Percentiles rank a stretch among this genome's conserved stretches.
phyloP scores from a whole-genome alignment of 2,888 invertebrate species.

The Ommatoiulus sabulosus region DNA sequence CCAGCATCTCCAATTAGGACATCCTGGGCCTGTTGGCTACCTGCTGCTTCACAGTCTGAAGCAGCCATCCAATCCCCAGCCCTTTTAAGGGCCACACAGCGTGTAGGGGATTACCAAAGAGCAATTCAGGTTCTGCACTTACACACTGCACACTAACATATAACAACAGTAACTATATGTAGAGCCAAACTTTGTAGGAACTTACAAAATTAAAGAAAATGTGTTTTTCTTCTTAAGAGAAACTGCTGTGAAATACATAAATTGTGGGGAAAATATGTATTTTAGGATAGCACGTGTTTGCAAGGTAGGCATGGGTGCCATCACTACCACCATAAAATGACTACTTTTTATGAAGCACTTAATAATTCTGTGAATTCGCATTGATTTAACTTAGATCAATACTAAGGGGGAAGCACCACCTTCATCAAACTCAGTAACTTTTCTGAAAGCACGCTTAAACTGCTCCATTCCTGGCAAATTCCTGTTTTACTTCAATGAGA shows the following conservation, averaged over 20 bases:
- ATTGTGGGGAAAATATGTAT: slow-evolving; percentile 96
- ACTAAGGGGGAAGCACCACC: slow-evolving; percentile 92
- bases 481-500: slow-evolving; percentile 99
- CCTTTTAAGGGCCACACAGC: too few relatives aligned
- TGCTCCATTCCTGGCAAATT: slow-evolving; percentile 98
- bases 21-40: too few relatives aligned
- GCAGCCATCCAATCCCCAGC: too few relatives aligned
- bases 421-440: slow-evolving; percentile 97
- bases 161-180: too few relatives aligned
- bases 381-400: slow-evolving; percentile 73
- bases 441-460: slow-evolving; percentile 92
- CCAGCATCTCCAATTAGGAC: too few relatives aligned
- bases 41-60: too few relatives aligned
- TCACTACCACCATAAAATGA: background rate
- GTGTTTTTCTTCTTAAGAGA: slow-evolving; percentile 99
- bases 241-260: slow-evolving; percentile 91
- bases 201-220: slow-evolving; percentile 93
- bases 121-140: too few relatives aligned
- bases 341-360: background rate
- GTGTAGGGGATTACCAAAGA: too few relatives aligned
- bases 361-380: background rate
- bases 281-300: slow-evolving; percentile 97
- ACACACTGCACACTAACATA: too few relatives aligned
- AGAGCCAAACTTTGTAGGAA: slow-evolving; percentile 99
- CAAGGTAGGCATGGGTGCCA: slow-evolving; percentile 72